Evolutionary conservation across 2,888 invertebrate genomes (phyloP).

Genomic region (Cryptocheilus praepositus): DNA sequence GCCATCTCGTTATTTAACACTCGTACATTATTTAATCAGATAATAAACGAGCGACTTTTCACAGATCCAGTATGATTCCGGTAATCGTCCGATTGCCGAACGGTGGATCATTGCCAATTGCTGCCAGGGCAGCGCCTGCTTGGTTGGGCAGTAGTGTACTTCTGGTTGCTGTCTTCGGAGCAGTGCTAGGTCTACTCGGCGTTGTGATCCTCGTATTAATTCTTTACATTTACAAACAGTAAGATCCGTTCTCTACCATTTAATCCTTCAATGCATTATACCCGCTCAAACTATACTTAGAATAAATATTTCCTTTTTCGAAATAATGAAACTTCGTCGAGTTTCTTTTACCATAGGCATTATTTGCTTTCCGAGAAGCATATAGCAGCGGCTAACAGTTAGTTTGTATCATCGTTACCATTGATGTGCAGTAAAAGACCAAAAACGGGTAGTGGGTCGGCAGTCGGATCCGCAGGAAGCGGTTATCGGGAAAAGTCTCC

Average conservation of each 20-base stretch:
- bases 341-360: too few relatives aligned
- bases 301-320: too few relatives aligned
- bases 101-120: slow-evolving; percentile 65
- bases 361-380: too few relatives aligned
- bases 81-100: slow-evolving; percentile 76
- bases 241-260: slow-evolving; percentile 65
- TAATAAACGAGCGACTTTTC: neutral
- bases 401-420: neutral
- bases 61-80: slow-evolving; percentile 73
- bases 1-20: too few relatives aligned
- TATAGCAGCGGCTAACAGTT: too few relatives aligned
- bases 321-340: too few relatives aligned
- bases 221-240: slow-evolving; percentile 86
- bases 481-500: slow-evolving; percentile 71
- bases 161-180: slow-evolving; percentile 81
- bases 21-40: too few relatives aligned
- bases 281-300: too few relatives aligned
- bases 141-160: slow-evolving; percentile 76
- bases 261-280: neutral
- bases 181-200: slow-evolving; percentile 83
- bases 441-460: slow-evolving; percentile 64
- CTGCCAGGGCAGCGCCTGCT: slow-evolving; percentile 75
- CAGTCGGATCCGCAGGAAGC: slow-evolving; percentile 70
- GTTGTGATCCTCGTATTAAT: slow-evolving; percentile 85
- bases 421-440: slow-evolving; percentile 61